Conservation (phyloP, 2,113 vertebrate genomes). For the Prionailurus bengalensis region DNA sequence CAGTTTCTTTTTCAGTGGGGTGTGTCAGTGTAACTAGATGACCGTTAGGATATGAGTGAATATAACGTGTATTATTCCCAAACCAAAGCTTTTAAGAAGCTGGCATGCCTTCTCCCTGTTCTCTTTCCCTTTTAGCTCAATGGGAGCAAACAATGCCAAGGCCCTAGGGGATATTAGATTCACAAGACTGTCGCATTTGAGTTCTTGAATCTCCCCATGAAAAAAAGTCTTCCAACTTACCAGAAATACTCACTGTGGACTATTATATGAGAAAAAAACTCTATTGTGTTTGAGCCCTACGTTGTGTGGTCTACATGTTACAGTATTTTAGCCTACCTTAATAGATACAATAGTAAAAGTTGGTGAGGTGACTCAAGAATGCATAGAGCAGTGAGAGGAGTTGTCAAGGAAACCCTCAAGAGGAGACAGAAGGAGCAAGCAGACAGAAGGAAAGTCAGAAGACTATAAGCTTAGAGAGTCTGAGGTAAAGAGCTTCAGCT, state of each 20-base stretch:
- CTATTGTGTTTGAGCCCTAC: background rate
- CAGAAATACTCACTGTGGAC: background rate
- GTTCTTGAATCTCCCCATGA: background rate
- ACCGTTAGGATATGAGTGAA: background rate
- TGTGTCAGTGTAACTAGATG: background rate
- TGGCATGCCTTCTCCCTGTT: background rate
- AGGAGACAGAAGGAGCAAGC: background rate
- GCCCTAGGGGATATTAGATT: background rate
- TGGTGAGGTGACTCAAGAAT: background rate
- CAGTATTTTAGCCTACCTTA: background rate
- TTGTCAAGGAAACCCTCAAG: background rate
- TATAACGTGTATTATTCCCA: background rate
- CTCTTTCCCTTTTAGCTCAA: background rate
- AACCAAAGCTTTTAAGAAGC: background rate
- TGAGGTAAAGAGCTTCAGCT: background rate
- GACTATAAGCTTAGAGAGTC: background rate
- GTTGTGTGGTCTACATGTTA: background rate
- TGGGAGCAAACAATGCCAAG: background rate
- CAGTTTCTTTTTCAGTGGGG: background rate
- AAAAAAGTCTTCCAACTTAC: background rate
- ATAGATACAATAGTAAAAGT: background rate
- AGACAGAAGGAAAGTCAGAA: background rate
- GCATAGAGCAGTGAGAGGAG: background rate
- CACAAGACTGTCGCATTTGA: background rate
- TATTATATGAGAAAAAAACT: background rate